phyloP scores from a whole-genome alignment of 1,140 invertebrate genomes.

The Vanessa tameamea region DNA sequence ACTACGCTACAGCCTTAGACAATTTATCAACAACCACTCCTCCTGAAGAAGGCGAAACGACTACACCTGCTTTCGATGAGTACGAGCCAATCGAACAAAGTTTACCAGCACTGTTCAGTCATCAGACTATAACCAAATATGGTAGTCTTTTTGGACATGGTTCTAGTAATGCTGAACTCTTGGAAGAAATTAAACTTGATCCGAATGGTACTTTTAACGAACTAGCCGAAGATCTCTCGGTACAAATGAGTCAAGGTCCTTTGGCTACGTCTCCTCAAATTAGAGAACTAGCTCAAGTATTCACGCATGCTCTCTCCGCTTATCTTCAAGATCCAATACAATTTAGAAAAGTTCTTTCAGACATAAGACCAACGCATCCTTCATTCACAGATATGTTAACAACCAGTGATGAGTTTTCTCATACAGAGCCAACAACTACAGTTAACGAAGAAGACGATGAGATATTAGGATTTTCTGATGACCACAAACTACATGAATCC shows the following conservation, averaged over 20 bases:
- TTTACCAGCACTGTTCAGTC: slow-evolving; percentile 79
- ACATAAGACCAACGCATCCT: slow-evolving; percentile 89
- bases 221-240: slow-evolving; percentile 81
- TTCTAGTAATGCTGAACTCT: slow-evolving; percentile 60
- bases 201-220: slow-evolving; percentile 77
- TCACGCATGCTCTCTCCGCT: slow-evolving; percentile 89
- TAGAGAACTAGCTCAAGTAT: slow-evolving; percentile 89
- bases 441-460: slow-evolving; percentile 87
- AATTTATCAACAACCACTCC: slow-evolving; percentile 80
- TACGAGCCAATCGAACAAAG: slow-evolving; percentile 66
- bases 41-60: slow-evolving; percentile 64
- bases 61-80: slow-evolving; percentile 56
- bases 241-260: slow-evolving; percentile 83
- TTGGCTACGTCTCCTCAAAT: slow-evolving; percentile 84
- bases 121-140: slow-evolving; percentile 83
- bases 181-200: slow-evolving; percentile 67
- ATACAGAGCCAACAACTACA: slow-evolving; percentile 78
- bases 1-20: slow-evolving; percentile 86
- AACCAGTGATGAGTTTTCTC: slow-evolving; percentile 58
- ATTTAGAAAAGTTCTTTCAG: slow-evolving; percentile 87
- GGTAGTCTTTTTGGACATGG: slow-evolving; percentile 80
- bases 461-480: slow-evolving; percentile 88
- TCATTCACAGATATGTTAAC: slow-evolving; percentile 75
- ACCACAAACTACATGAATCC: slow-evolving; percentile 56
- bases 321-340: slow-evolving; percentile 90